Conservation (phyloP, 2,888 invertebrate species). For the Drosophila setosimentum region DNA sequence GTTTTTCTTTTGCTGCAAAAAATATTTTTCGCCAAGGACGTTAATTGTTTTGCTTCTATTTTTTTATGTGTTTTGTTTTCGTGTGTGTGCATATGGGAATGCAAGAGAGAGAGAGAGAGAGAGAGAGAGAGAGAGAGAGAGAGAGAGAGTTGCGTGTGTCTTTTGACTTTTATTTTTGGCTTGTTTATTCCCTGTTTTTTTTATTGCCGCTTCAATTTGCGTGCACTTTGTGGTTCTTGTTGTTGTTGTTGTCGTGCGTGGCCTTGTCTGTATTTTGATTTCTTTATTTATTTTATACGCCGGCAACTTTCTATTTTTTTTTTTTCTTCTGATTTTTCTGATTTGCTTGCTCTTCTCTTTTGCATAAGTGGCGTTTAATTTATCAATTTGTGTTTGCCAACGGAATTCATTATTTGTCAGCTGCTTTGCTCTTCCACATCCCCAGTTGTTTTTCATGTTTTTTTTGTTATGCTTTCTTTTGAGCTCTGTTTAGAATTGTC, state of each 20-base stretch:
- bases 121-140: constrained; percentile 15
- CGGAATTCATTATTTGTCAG: constrained; percentile 73
- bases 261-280: constrained; percentile 71
- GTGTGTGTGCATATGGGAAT: constrained; percentile 19
- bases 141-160: constrained; percentile 40
- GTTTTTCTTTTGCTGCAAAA: constrained; percentile 75
- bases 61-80: constrained; percentile 56
- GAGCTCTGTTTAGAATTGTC: constrained; percentile 43
- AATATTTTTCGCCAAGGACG: constrained; percentile 78
- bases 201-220: constrained; percentile 75
- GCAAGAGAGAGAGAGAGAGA: background rate
- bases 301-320: constrained; percentile 17
- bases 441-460: background rate
- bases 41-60: constrained; percentile 82
- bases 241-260: constrained; percentile 63
- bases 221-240: constrained; percentile 72
- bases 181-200: constrained; percentile 70
- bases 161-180: constrained; percentile 76
- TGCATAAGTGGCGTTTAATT: constrained; percentile 79
- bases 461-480: background rate
- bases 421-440: constrained; percentile 10
- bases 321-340: constrained; percentile 12
- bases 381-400: constrained; percentile 79
- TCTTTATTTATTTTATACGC: constrained; percentile 49
- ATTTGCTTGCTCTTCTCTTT: constrained; percentile 28